Evolutionary conservation across 2,113 vertebrate genomes (phyloP).

Genomic region (Propithecus coquereli): DNA sequence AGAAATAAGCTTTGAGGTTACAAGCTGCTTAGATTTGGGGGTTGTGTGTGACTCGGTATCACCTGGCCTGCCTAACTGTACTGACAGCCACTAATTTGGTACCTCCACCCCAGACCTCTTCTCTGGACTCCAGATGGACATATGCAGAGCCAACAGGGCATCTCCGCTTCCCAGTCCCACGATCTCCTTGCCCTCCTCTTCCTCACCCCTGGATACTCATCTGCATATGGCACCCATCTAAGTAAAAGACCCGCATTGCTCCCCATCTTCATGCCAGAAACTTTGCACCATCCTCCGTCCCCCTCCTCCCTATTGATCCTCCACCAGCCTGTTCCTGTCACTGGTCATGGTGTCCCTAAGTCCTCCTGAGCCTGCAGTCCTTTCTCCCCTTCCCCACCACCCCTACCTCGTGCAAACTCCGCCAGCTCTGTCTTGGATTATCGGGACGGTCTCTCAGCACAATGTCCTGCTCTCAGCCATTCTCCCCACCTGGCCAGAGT

Average conservation of each 20-base stretch:
- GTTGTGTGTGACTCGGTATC: not conserved
- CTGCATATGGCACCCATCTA: not conserved
- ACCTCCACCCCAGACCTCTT: not conserved
- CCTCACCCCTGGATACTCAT: not conserved
- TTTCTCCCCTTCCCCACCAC: not conserved
- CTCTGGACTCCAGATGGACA: not conserved
- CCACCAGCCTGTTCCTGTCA: not conserved
- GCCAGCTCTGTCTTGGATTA: rapidly evolving
- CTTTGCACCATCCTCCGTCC: not conserved
- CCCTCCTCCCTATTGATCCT: rapidly evolving
- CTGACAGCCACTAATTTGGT: not conserved
- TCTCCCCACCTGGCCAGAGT: not conserved
- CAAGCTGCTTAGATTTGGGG: not conserved
- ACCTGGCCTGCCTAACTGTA: too few relatives aligned
- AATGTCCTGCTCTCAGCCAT: rapidly evolving
- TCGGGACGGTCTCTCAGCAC: not conserved
- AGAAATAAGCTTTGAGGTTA: not conserved
- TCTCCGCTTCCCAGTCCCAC: not conserved
- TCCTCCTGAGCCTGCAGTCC: rapidly evolving
- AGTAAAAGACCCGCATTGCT: not conserved
- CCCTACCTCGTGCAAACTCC: too few relatives aligned
- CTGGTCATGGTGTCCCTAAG: rapidly evolving
- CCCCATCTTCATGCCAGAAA: not conserved
- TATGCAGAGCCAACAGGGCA: too few relatives aligned
- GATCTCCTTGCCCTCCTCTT: rapidly evolving